A percentile compares a stretch with the other conserved stretches of the same genome.
phyloP scores from a whole-genome alignment of 2,113 vertebrate genomes.

The Phaetusa simplex region DNA sequence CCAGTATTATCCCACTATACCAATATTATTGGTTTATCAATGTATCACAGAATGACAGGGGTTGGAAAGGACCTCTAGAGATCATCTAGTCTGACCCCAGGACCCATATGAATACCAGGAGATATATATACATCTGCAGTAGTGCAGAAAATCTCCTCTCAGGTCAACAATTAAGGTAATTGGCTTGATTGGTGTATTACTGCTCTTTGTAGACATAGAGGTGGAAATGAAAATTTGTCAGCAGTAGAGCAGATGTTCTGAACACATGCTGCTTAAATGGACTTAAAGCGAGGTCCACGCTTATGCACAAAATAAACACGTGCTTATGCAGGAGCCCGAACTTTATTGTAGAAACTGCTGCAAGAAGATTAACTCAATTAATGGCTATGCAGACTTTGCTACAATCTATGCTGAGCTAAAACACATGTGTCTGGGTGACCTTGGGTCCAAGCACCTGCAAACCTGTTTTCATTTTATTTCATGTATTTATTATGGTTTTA shows the following conservation, averaged over 20 bases:
- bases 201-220: background rate
- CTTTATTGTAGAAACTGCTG: background rate
- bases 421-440: background rate
- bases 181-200: background rate
- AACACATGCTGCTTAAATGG: background rate
- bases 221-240: background rate
- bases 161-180: background rate
- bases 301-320: background rate
- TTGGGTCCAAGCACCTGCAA: constrained; percentile 31
- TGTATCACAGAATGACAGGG: background rate
- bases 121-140: background rate
- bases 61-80: no score
- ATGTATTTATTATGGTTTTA: background rate
- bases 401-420: background rate
- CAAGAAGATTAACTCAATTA: constrained; percentile 11
- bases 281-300: background rate
- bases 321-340: background rate
- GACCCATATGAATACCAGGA: background rate
- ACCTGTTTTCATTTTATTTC: background rate
- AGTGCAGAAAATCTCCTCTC: background rate
- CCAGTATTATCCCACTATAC: background rate
- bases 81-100: background rate
- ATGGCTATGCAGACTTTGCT: background rate
- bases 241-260: background rate
- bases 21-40: background rate